Percentiles rank a stretch among this genome's conserved stretches.
Conservation (phyloP, 2,113 vertebrate genomes). For the Stegastes partitus region DNA sequence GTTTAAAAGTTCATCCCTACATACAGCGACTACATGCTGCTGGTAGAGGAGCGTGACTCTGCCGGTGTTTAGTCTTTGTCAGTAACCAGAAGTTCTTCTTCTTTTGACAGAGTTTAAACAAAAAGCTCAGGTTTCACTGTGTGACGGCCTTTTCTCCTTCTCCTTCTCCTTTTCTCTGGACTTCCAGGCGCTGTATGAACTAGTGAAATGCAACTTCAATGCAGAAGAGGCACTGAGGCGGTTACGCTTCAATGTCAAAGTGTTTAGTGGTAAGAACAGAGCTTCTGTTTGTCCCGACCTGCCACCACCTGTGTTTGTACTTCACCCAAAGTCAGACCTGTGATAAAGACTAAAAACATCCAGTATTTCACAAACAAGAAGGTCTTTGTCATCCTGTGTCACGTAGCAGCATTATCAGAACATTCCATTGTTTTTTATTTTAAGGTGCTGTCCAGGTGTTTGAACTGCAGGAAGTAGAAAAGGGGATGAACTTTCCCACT, state of each 20-base stretch:
- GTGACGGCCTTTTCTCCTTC: neutral
- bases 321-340: neutral
- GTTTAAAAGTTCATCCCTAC: neutral
- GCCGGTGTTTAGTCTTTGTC: neutral
- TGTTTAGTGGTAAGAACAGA: constrained; percentile 89
- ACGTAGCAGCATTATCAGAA: no score
- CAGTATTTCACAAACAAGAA: neutral
- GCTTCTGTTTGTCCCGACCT: neutral
- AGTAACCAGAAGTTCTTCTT: neutral
- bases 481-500: no score
- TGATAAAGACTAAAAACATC: neutral
- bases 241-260: constrained; percentile 94
- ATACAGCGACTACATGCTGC: neutral
- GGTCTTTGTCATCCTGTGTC: no score
- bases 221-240: constrained; percentile 92
- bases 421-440: no score
- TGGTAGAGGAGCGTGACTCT: neutral
- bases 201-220: constrained; percentile 96
- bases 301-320: neutral
- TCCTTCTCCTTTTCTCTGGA: constrained; percentile 4
- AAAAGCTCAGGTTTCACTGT: accelerated
- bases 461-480: no score
- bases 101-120: no score
- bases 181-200: constrained; percentile 92
- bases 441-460: no score